Evolutionary conservation across 2,797 vertebrate species (phyloP), one percentile per base, ranked within the genome.

Genomic region (Gila robusta): DNA sequence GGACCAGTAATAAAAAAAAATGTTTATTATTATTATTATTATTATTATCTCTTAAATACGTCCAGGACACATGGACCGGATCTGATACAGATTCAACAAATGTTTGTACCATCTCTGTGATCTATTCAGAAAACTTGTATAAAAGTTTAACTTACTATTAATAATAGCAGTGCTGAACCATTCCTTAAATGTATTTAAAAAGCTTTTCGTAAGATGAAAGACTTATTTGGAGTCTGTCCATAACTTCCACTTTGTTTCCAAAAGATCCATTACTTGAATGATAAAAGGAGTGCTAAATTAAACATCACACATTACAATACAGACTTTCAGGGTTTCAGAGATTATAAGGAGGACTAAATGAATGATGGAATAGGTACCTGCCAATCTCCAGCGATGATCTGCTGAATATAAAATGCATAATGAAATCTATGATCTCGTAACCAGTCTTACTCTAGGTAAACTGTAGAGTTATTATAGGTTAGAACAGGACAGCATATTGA

Each of bases 311-410:
- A 83, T 79, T 79, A 84, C 82, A 83, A 81, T 87, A 82, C 19
- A 44, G 80, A 37, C 54, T 47, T 28, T 17, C 16, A 47, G 32
- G 35, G 59, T 66, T 52, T 81, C 67, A 79, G 39, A 73, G 49
- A 64, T 44, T 74, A 54, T 49, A 70, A 69, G 77, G 47, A n/a
- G 41, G 69, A 77, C 44, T 74, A 82, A 84, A 82, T 74, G 54
- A 87, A 85, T 82, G 67, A 86, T 82, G 82, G 74, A 88, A 82
- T 35, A 79, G 54, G 56, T 82, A 69, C 23, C 84, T 89, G 81
- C 47, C 82, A 76, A 71, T 89, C 83, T 85, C 47, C 56, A 64
- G n/a, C 39, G 7, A 56, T 32, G 72, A 81, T 77, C 70, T 54
- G 77, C 54, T 35, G 26, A n/a, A 26, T 47, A 56, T 41, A 86